Evolutionary conservation across 2,888 invertebrate species (phyloP).

Genomic region (Therioaphis trifolii): DNA sequence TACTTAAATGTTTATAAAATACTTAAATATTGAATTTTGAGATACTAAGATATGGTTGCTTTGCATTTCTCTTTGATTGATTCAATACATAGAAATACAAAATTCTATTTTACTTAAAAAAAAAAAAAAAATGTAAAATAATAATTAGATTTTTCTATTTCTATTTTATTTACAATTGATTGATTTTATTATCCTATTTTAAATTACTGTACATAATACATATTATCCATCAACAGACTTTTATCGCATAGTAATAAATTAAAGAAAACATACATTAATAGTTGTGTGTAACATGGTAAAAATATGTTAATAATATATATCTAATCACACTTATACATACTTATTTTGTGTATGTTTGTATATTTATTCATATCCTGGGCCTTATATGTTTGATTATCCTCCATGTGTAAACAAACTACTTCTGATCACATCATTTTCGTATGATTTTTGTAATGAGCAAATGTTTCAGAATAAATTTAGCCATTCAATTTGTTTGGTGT

Average conservation of each 20-base stretch:
- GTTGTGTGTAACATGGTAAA: constrained; percentile 44
- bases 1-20: not conserved
- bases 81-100: not conserved
- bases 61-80: not conserved
- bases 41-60: not conserved
- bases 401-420: constrained; percentile 39
- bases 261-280: constrained; percentile 34
- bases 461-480: constrained; percentile 41
- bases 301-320: constrained; percentile 18
- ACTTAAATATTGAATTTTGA: not conserved
- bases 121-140: constrained; percentile 11
- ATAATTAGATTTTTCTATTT: constrained; percentile 3
- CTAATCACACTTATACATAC: not conserved
- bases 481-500: constrained; percentile 12
- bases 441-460: constrained; percentile 49
- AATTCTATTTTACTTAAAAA: not conserved
- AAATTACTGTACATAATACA: constrained; percentile 48
- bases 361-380: constrained; percentile 21
- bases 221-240: constrained; percentile 30
- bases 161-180: constrained; percentile 42
- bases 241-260: constrained; percentile 29
- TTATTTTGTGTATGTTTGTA: constrained; percentile 17
- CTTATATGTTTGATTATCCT: constrained; percentile 46
- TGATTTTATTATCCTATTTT: constrained; percentile 20
- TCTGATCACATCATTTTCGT: constrained; percentile 36